Percentiles rank a stretch among this genome's conserved stretches.
Conservation (phyloP, 2,113 vertebrate species). For the Sander lucioperca region DNA sequence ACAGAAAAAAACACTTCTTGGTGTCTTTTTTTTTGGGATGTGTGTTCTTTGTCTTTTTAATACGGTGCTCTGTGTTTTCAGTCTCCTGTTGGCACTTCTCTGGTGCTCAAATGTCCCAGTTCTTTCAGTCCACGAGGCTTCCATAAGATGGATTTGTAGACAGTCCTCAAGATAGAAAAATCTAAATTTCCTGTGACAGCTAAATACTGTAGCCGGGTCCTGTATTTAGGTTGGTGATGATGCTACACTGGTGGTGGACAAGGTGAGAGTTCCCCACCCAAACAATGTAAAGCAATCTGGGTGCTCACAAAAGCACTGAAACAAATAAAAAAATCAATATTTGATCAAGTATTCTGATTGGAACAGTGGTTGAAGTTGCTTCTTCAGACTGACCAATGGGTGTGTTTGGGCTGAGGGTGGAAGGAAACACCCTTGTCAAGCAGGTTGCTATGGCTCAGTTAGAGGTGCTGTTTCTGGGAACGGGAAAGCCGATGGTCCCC, state of each 20-base stretch:
- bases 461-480: conserved; percentile 90
- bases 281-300: conserved; percentile 70
- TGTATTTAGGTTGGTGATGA: conserved; percentile 74
- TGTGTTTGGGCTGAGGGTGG: conserved; percentile 89
- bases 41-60: conserved; percentile 68
- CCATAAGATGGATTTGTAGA: conserved; percentile 57
- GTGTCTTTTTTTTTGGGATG: conserved; percentile 68
- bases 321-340: conserved; percentile 66
- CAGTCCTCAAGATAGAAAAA: conserved; percentile 63
- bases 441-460: conserved; percentile 96
- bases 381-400: conserved; percentile 83
- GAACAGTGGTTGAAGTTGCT: conserved; percentile 74
- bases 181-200: conserved; percentile 65
- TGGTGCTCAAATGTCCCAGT: conserved; percentile 68
- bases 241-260: conserved; percentile 80
- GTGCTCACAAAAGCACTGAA: conserved; percentile 74
- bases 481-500: conserved; percentile 72
- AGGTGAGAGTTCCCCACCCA: conserved; percentile 75
- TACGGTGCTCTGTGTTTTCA: conserved; percentile 70
- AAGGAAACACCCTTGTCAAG: conserved; percentile 89
- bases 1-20: conserved; percentile 68
- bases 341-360: conserved; percentile 76
- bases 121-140: conserved; percentile 58
- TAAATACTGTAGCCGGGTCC: conserved; percentile 67
- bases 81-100: conserved; percentile 70